phyloP scores from a whole-genome alignment of 2,797 vertebrate genomes.

The Cirrhinus mrigala region DNA sequence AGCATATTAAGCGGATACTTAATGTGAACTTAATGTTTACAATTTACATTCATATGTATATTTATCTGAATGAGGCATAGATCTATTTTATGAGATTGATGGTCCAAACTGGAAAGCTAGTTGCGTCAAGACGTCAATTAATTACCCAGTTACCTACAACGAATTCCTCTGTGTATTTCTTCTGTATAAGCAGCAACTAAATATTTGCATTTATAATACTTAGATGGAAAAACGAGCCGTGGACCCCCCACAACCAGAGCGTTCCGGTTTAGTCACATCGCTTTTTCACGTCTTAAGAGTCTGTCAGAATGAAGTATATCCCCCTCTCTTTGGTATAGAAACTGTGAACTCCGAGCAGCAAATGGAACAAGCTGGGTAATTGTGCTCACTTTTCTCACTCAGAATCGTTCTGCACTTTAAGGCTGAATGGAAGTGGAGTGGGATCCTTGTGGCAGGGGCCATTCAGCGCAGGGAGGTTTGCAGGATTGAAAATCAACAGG shows the following conservation, averaged over 20 bases:
- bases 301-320: slow-evolving; percentile 30
- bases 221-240: neutral
- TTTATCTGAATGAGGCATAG: neutral
- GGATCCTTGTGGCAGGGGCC: slow-evolving; percentile 49
- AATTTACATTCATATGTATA: neutral
- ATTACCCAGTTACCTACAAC: neutral
- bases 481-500: slow-evolving; percentile 62
- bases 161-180: slow-evolving; percentile 13
- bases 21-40: neutral
- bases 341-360: slow-evolving; percentile 22
- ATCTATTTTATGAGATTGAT: neutral
- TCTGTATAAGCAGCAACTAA: neutral
- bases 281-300: slow-evolving; percentile 5
- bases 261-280: neutral
- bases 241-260: neutral
- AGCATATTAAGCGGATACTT: neutral
- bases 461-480: slow-evolving; percentile 44
- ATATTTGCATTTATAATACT: slow-evolving; percentile 22
- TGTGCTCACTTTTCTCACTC: slow-evolving; percentile 42
- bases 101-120: slow-evolving; percentile 3
- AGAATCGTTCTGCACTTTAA: slow-evolving; percentile 38
- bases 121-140: neutral
- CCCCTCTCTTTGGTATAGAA: slow-evolving; percentile 28
- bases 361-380: slow-evolving; percentile 48
- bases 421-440: slow-evolving; percentile 44